phyloP scores from a whole-genome alignment of 2,797 vertebrate genomes.

The Sebastes elongatus region DNA sequence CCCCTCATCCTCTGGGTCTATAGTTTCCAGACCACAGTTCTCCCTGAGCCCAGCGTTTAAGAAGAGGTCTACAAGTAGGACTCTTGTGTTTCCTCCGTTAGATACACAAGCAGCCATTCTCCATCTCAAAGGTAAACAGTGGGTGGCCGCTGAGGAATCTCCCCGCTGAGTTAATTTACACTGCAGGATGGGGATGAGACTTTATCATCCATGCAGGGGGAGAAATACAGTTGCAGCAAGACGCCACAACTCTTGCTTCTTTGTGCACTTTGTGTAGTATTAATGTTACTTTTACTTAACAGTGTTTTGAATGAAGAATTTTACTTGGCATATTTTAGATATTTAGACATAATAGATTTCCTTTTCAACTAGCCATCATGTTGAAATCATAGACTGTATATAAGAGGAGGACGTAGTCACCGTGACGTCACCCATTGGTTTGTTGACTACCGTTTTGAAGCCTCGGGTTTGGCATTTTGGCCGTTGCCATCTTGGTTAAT shows the following conservation, averaged over 20 bases:
- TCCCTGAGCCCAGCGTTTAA: background rate
- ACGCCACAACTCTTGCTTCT: background rate
- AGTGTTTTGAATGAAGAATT: background rate
- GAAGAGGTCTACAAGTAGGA: background rate
- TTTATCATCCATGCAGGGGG: constrained; percentile 5
- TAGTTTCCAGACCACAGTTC: constrained; percentile 43
- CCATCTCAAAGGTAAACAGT: constrained; percentile 41
- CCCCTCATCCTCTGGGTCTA: background rate
- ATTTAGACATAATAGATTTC: too few relatives aligned
- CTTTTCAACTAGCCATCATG: background rate
- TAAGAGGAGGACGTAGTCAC: background rate
- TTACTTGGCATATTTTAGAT: too few relatives aligned
- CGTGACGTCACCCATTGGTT: too few relatives aligned
- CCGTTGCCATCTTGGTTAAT: background rate
- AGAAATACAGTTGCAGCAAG: background rate
- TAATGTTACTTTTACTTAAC: background rate
- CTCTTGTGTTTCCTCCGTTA: constrained; percentile 39
- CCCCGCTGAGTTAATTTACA: constrained; percentile 40
- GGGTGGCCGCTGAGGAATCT: constrained; percentile 28
- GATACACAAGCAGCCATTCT: constrained; percentile 28
- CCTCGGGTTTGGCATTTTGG: background rate
- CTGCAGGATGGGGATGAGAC: constrained; percentile 18
- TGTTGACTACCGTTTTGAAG: too few relatives aligned
- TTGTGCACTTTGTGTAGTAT: too few relatives aligned
- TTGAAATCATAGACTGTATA: background rate